Conservation (phyloP, 2,797 vertebrate genomes). For the Chanos chanos region DNA sequence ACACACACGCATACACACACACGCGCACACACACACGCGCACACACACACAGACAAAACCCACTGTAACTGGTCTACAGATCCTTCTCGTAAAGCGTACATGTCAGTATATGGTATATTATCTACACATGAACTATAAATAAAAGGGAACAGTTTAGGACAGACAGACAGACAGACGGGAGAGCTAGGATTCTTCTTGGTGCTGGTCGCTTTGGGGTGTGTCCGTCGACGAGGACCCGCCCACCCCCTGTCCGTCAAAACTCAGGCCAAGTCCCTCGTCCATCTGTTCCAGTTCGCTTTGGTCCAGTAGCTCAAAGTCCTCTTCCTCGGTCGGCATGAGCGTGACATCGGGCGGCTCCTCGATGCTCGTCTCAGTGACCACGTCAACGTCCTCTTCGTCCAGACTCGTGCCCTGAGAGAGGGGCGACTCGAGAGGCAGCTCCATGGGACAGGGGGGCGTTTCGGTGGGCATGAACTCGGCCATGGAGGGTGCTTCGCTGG, state of each 20-base stretch:
- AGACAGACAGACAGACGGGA: constrained; percentile 3
- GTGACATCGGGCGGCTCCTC: constrained; percentile 60
- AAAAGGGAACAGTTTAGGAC: constrained; percentile 49
- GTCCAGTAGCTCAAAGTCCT: constrained; percentile 99
- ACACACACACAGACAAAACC: constrained; percentile 20
- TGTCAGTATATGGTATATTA: constrained; percentile 48
- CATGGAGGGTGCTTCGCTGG: constrained; percentile 70
- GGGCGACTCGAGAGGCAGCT: constrained; percentile 48
- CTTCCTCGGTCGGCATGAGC: constrained; percentile 73
- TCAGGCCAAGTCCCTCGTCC: constrained; percentile 77
- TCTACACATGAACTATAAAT: constrained; percentile 61
- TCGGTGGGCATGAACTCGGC: constrained; percentile 65
- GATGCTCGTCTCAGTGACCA: constrained; percentile 27
- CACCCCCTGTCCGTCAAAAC: constrained; percentile 59
- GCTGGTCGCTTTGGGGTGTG: constrained; percentile 48
- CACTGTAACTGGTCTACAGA: constrained; percentile 39
- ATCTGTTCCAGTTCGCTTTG: constrained; percentile 95
- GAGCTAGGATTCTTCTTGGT: constrained; percentile 69
- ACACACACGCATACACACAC: constrained; percentile 7
- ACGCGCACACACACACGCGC: neutral
- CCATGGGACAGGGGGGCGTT: constrained; percentile 50
- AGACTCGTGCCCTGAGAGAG: constrained; percentile 10
- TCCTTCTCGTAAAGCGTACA: constrained; percentile 51
- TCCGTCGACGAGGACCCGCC: constrained; percentile 46
- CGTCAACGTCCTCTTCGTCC: constrained; percentile 51